Percentiles rank a stretch among this genome's conserved stretches.
Conservation (phyloP, 2,888 invertebrate species). For the Agelastica alni region DNA sequence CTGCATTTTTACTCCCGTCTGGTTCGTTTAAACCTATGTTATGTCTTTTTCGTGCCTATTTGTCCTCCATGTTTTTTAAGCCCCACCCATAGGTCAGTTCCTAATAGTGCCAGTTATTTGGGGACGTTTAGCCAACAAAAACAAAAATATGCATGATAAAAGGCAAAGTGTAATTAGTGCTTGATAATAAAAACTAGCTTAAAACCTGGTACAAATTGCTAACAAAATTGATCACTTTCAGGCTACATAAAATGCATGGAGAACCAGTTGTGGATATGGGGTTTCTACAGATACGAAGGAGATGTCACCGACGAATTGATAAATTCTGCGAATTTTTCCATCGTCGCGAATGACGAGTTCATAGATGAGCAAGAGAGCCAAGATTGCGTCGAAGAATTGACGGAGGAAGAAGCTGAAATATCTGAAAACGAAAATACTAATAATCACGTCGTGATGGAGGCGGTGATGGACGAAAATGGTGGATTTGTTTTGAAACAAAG, state of each 20-base stretch:
- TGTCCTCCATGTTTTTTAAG: too few species aligned
- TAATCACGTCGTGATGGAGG: conserved; percentile 45
- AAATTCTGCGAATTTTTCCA: conserved; percentile 48
- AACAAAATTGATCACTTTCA: too few species aligned
- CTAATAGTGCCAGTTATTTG: too few species aligned
- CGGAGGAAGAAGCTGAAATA: conserved; percentile 42
- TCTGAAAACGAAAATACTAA: conserved; percentile 34
- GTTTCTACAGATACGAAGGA: conserved; percentile 49
- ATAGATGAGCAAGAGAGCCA: conserved; percentile 15
- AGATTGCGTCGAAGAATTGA: conserved; percentile 26
- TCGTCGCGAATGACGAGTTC: conserved; percentile 28
- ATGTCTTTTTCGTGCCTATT: too few species aligned
- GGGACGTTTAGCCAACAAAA: too few species aligned
- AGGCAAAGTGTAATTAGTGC: too few species aligned
- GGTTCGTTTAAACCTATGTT: too few species aligned
- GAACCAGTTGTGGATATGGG: conserved; percentile 56
- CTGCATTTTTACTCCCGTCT: too few species aligned
- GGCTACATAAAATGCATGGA: conserved; percentile 55
- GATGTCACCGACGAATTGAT: conserved; percentile 47
- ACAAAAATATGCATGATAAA: too few species aligned
- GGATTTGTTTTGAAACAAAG: conserved; percentile 36
- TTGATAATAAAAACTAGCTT: too few species aligned
- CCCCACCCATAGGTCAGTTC: too few species aligned
- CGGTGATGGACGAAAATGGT: conserved; percentile 46
- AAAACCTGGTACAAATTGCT: too few species aligned